Base-by-base conservation (phyloP, 2,113 vertebrate genomes). In the Labrus mixtus region DNA sequence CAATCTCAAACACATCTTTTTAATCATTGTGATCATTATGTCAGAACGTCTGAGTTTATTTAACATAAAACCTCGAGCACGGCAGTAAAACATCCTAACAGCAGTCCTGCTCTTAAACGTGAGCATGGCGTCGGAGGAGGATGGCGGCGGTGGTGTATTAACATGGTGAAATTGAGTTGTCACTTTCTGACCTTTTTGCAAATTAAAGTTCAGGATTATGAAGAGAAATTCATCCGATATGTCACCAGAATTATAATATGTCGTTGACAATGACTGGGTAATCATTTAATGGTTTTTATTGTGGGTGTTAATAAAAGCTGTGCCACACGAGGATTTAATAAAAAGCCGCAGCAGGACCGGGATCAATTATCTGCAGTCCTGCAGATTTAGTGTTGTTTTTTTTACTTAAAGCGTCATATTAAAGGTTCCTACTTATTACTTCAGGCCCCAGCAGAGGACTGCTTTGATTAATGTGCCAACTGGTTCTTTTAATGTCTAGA, bases 401-500 rank as follows among this genome's bases (percentile, higher is more conserved):
- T 39, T 39, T 1, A 39, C 37, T 25, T 25, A 41, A 41, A 6
- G 22, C 36, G 4, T 25, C 13, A 25, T 10, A 33, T 66, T 61
- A 43, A 66, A 15, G 11, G 23, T 13, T 10, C 46, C 54, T 57
- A 3, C 50, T 85, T 61, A 45, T 54, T 79, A 45, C 58, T 80
- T 36, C 66, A 69, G 56, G 25, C 56, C 46, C 48, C 36, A 62
- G 22, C 55, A 50, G 62, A 73, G 6, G 39, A 78, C 67, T 73
- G 54, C 53, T 83, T 79, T 81, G 41, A 66, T 81, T 73, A 65
- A 55, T 73, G 65, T 79, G 60, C 81, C 79, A 73, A 74, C 65
- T 51, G 78, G 9, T 41, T 83, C 53, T 61, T 80, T 77, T 70
- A 62, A 60, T 81, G 71, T 73, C 81, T 70, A 55, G 77, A 78